Evolutionary conservation across 2,797 vertebrate genomes (phyloP).

Genomic region (Aldrovandia affinis): DNA sequence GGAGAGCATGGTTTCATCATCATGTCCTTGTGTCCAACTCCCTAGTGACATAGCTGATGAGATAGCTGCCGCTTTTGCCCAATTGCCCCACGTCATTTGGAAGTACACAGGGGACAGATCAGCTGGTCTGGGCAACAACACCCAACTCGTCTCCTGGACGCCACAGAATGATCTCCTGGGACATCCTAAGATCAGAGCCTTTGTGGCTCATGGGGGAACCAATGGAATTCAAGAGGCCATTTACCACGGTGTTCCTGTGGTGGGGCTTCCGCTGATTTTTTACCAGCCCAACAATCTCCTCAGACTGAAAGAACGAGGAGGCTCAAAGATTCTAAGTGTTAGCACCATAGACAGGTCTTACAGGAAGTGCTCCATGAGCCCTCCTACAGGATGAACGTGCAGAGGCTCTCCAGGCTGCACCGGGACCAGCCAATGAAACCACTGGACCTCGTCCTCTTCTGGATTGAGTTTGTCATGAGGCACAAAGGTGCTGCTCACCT

Average conservation of each 20-base stretch:
- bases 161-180: slow-evolving; percentile 38
- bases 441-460: slow-evolving; percentile 64
- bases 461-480: slow-evolving; percentile 72
- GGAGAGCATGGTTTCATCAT: slow-evolving; percentile 47
- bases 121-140: slow-evolving; percentile 33
- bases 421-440: slow-evolving; percentile 47
- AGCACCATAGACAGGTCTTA: slow-evolving; percentile 12
- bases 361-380: slow-evolving; percentile 25
- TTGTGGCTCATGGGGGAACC: slow-evolving; percentile 34
- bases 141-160: slow-evolving; percentile 30
- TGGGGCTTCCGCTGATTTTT: slow-evolving; percentile 29
- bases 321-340: slow-evolving; percentile 16
- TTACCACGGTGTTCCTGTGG: slow-evolving; percentile 29
- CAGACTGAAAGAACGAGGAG: slow-evolving; percentile 22
- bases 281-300: slow-evolving; percentile 31
- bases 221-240: slow-evolving; percentile 34
- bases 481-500: slow-evolving; percentile 70
- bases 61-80: slow-evolving; percentile 35
- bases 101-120: slow-evolving; percentile 24
- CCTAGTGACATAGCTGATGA: slow-evolving; percentile 30
- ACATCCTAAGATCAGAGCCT: slow-evolving; percentile 28
- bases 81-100: slow-evolving; percentile 34
- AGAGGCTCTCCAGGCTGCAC: slow-evolving; percentile 29
- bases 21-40: slow-evolving; percentile 33
- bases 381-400: slow-evolving; percentile 26